Evolutionary conservation across 2,113 vertebrate genomes (phyloP), one percentile per base, ranked within the genome.

Genomic region (Cottus gobio): DNA sequence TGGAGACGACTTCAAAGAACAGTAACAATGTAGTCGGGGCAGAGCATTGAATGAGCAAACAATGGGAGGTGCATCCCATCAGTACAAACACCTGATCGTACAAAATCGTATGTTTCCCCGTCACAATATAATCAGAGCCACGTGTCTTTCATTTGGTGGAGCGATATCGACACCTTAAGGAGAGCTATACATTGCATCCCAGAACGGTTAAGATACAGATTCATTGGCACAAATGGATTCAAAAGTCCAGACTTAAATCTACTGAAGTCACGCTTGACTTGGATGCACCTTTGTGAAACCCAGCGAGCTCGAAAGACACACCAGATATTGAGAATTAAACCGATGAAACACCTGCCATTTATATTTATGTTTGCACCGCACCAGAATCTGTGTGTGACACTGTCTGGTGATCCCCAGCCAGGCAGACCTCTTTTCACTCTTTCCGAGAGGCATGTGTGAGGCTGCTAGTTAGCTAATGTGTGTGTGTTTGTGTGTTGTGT

Each of bases 381-480:
- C 11, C 30, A 57, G 52, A 67, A 46, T 80, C 26, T 54, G 30
- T 4, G 22, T 18, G 39, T 74, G 72, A 73, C 26, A 71, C 12
- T 31, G 42, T 66, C 64, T 42, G 12, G 15, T 62, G 67, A 81
- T 30, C 58, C 50, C 28, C 5, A 61, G 65, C 50, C 60, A 66
- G 66, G 56, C 66, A 77, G 80, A 81, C 28, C 65, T 76, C 44
- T 71, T 84, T 63, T 60, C 10, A 62, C 22, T 66, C 65, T 46
- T 63, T 50, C 50, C 2, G 16, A 75, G 77, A 62, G 65, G 39
- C 75, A 82, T 75, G 84, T 87, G 87, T 85, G 79, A 66, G 39
- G 75, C 60, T 85, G 78, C 83, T 82, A 87, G 84, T 84, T 81
- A 80, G 71, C 82, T 81, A 84, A 82, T 80, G 84, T 42, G 73